Conservation (phyloP, 2,797 vertebrate genomes). For the Sebastes diploproa region DNA sequence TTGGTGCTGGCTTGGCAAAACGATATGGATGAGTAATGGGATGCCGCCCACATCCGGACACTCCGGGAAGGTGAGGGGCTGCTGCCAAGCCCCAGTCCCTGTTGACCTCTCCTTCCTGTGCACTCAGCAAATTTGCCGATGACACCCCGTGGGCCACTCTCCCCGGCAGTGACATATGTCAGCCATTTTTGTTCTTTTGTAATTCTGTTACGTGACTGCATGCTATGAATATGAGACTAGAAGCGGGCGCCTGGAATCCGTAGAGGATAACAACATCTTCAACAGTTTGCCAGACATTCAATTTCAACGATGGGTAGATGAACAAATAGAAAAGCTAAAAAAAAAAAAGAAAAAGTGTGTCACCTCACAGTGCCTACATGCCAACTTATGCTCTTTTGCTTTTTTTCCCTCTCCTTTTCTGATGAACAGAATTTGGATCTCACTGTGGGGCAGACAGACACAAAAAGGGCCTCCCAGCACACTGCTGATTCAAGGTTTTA, state of each 20-base stretch:
- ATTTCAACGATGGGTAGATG: conserved; percentile 16
- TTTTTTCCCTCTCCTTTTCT: conserved; percentile 17
- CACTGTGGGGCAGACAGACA: conserved; percentile 60
- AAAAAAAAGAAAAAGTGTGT: neutral
- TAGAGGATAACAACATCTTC: conserved; percentile 12
- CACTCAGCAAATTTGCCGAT: conserved; percentile 73
- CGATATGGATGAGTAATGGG: conserved; percentile 81
- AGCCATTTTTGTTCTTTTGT: conserved; percentile 62
- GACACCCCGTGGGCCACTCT: conserved; percentile 53
- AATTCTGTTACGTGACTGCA: conserved; percentile 33
- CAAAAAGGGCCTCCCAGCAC: conserved; percentile 62
- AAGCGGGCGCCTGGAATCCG: neutral
- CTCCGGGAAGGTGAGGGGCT: conserved; percentile 81
- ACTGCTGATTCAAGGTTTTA: conserved; percentile 81
- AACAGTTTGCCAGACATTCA: conserved; percentile 24
- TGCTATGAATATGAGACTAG: neutral
- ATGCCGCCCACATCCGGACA: conserved; percentile 78
- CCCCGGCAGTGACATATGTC: conserved; percentile 59
- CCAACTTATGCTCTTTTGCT: conserved; percentile 28
- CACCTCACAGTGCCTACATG: conserved; percentile 23
- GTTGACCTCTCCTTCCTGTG: conserved; percentile 75
- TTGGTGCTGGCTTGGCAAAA: conserved; percentile 80
- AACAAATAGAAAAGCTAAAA: conserved; percentile 7
- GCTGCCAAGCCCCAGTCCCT: conserved; percentile 79
- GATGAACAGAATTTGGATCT: conserved; percentile 64